These are phyloP conservation scores for Limnephilus rhombicus DNA, from an alignment of 2,888 invertebrate species.

Conservation along the genomic window DNA sequence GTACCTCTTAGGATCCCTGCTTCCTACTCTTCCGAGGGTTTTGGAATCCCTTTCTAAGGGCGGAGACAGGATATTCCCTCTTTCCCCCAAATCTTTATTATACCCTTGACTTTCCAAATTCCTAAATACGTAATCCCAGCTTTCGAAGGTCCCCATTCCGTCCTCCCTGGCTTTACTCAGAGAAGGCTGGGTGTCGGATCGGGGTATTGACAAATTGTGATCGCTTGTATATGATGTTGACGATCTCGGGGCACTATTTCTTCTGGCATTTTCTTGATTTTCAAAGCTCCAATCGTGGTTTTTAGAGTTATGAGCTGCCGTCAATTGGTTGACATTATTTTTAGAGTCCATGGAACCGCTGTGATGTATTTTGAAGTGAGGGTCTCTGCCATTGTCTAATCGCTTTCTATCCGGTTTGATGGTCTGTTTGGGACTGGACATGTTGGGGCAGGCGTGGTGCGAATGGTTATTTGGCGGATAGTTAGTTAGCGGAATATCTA, in stretches of 20 bases:
- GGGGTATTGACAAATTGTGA: conserved; percentile 70
- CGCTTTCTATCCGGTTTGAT: conserved; percentile 68
- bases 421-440: conserved; percentile 58
- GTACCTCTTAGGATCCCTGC: conserved; percentile 74
- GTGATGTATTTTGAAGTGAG: conserved; percentile 53
- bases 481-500: conserved; percentile 75
- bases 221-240: conserved; percentile 55
- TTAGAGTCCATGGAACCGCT: conserved; percentile 51
- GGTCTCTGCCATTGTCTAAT: conserved; percentile 69
- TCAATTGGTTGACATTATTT: conserved; percentile 5
- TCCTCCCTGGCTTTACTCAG: conserved; percentile 80
- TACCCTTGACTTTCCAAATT: conserved; percentile 87
- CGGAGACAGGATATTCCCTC: conserved; percentile 81
- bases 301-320: conserved; percentile 31
- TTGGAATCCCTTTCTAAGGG: conserved; percentile 75
- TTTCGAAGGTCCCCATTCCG: conserved; percentile 83
- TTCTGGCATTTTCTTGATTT: conserved; percentile 64
- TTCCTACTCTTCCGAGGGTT: conserved; percentile 74
- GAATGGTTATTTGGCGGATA: conserved; percentile 57
- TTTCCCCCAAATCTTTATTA: conserved; percentile 80
- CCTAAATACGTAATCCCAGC: conserved; percentile 89
- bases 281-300: conserved; percentile 61
- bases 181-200: conserved; percentile 76
- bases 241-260: conserved; percentile 66
- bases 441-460: conserved; percentile 72